Percentiles rank a stretch among this genome's conserved stretches.
Evolutionary conservation across 2,888 invertebrate species (phyloP).

Genomic region (Nasonia oneida): DNA sequence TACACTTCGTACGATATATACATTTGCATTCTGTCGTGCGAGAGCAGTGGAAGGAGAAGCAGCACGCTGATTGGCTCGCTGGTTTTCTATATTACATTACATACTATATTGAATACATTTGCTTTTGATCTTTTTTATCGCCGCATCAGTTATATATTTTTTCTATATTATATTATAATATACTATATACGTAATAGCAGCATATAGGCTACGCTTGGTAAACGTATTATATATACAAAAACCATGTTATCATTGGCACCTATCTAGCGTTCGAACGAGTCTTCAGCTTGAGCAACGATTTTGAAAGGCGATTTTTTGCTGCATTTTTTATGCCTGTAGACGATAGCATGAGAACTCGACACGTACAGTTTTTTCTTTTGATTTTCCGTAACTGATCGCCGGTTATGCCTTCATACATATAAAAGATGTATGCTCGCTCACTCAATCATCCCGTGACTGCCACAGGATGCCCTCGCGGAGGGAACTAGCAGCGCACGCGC

Average conservation of each 20-base stretch:
- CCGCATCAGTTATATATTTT: constrained; percentile 65
- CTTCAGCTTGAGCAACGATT: neutral
- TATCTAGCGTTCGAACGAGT: constrained; percentile 75
- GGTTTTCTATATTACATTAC: constrained; percentile 71
- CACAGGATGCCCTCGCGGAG: neutral
- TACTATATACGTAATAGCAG: constrained; percentile 70
- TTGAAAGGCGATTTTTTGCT: neutral
- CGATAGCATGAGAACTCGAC: neutral
- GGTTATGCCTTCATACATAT: neutral
- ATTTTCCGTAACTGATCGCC: neutral
- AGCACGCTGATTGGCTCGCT: constrained; percentile 79
- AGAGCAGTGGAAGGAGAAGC: constrained; percentile 75
- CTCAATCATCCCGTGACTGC: neutral
- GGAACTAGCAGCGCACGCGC: neutral
- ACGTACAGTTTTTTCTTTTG: neutral
- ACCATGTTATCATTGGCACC: constrained; percentile 74
- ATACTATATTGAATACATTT: constrained; percentile 68
- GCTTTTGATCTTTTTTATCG: constrained; percentile 74
- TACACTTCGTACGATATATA: neutral
- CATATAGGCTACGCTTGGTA: constrained; percentile 75
- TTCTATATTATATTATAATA: constrained; percentile 48
- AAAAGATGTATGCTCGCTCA: constrained; percentile 9
- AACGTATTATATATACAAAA: constrained; percentile 64
- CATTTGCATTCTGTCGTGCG: constrained; percentile 62
- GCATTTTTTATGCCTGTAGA: neutral